Evolutionary conservation across 2,888 invertebrate species (phyloP).

Genomic region (Leuctra nigra): DNA sequence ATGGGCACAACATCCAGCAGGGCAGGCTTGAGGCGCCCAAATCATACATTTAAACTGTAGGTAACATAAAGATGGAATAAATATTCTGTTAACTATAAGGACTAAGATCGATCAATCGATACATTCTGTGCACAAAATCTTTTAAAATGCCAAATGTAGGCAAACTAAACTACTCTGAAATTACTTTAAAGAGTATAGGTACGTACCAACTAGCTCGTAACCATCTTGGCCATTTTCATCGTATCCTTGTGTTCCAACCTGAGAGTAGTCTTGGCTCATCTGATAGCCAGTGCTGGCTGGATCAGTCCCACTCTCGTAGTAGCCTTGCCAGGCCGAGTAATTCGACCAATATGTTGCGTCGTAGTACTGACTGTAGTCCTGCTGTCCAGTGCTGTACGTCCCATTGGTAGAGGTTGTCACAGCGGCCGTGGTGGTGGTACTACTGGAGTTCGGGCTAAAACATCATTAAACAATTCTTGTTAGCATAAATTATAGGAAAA

Average conservation of each 20-base stretch:
- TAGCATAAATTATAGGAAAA: constrained; percentile 6
- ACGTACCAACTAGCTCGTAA: constrained; percentile 63
- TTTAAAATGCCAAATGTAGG: no score
- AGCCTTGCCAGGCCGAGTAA: constrained; percentile 74
- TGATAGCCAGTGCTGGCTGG: constrained; percentile 37
- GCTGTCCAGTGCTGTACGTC: constrained; percentile 34
- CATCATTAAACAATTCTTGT: background rate
- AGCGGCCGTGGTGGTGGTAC: constrained; percentile 11
- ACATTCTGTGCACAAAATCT: no score
- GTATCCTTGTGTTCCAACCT: constrained; percentile 20
- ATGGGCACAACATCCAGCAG: no score
- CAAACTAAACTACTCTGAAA: no score
- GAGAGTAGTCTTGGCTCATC: constrained; percentile 23
- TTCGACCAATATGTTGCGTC: constrained; percentile 86
- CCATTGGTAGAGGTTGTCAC: constrained; percentile 39
- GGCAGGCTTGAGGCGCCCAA: no score
- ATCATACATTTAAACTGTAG: no score
- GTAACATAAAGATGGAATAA: no score
- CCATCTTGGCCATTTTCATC: constrained; percentile 48
- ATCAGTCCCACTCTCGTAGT: constrained; percentile 47
- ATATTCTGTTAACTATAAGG: no score
- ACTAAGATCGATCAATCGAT: no score
- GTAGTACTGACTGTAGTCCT: constrained; percentile 71
- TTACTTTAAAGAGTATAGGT: no score
- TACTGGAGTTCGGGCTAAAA: constrained; percentile 21